Base-by-base conservation (phyloP, 2,888 invertebrate species). In the Caenorhabditis plicata region DNA sequence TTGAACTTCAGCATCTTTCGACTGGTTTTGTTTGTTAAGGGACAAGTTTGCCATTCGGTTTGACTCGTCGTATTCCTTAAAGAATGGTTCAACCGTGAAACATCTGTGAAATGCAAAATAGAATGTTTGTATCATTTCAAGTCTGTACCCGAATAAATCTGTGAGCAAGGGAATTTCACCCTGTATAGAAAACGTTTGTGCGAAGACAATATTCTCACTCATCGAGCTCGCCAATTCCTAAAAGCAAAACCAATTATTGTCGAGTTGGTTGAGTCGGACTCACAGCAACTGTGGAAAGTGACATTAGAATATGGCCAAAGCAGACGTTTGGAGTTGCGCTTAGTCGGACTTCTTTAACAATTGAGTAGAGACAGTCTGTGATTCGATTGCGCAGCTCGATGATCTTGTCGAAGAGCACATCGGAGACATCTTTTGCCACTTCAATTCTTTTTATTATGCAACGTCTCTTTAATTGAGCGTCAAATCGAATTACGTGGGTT, bases 201-300 rank as follows among this genome's bases (percentile, higher is more conserved):
- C 75, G 40, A 78, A 78, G 31, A 75, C 73, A 13, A 78, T 56
- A 40, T 78, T 78, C 47, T 78, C 78, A 33, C 71, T 67, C 69
- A 78, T 72, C 7, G 69, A 44, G 43, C 68, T 76, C 22, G 78
- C 77, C n/a, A 75, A 53, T 20, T 61, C 60, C 69, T 72, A 55
- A 15, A 67, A 33, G n/a, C 26, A n/a, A 27, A 11, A 11, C 9
- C 33, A 25, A 26, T 5, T 27, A 23, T 29, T 36, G 32, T 8
- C 11, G n/a, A 43, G 3, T 4, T 27, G 4, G 3, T 22, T 33
- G 19, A 33, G 33, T 4, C 13, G 17, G 11, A 61, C 68, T 44
- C 23, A 74, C 75, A 13, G 77, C 52, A 31, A 78, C 68, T 19
- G 68, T 74, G 5, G 77, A 72, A n/a, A 78, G 51, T 7, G 69